Conservation (phyloP, 2,113 vertebrate species). For the Prinia subflava region DNA sequence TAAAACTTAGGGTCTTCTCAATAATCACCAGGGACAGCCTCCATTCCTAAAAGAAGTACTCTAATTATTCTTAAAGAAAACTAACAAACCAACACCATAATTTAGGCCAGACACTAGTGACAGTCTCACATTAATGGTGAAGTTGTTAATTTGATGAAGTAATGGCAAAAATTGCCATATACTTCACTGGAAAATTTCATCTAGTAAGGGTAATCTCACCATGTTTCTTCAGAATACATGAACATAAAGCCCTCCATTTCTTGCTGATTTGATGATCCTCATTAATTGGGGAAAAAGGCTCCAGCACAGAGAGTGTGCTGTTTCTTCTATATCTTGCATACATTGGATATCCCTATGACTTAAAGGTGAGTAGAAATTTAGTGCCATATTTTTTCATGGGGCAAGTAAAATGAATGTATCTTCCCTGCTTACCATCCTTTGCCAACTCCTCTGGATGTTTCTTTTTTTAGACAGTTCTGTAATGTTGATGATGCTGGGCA, state of each 20-base stretch:
- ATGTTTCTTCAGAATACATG: neutral
- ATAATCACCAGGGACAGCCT: neutral
- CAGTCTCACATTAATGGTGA: neutral
- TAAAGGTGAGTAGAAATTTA: neutral
- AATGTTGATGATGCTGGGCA: neutral
- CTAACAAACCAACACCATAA: neutral
- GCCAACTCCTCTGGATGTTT: neutral
- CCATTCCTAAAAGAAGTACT: neutral
- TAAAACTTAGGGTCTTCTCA: neutral
- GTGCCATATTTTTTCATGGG: neutral
- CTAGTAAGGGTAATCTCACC: neutral
- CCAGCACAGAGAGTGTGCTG: neutral
- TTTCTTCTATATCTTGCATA: neutral
- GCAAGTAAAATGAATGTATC: neutral
- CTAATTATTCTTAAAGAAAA: accelerated
- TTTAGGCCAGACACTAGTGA: neutral
- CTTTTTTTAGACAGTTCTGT: neutral
- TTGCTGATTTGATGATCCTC: neutral
- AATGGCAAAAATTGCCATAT: neutral
- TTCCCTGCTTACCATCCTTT: neutral
- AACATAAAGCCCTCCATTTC: neutral
- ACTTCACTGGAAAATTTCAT: neutral
- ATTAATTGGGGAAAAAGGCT: neutral
- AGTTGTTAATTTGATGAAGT: neutral
- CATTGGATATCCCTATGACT: neutral